phyloP scores from a whole-genome alignment of 2,797 vertebrate species.

The Hirundo rustica region DNA sequence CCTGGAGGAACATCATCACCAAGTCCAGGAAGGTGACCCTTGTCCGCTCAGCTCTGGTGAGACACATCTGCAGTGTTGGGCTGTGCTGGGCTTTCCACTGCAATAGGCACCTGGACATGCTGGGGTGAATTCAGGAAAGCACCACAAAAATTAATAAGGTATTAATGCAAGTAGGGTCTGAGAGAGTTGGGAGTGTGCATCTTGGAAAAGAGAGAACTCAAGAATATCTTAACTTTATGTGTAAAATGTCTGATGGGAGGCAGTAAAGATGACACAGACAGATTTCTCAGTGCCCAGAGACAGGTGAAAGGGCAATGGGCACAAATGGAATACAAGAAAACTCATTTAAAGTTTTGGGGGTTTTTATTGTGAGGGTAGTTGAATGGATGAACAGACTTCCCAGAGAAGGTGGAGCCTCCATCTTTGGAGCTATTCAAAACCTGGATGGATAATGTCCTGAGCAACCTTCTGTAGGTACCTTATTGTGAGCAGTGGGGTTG shows the following conservation, averaged over 20 bases:
- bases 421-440: not conserved
- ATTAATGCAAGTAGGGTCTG: not conserved
- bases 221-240: not conserved
- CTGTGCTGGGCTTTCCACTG: not conserved
- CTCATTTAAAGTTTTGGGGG: fast-evolving
- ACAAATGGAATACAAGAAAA: not conserved
- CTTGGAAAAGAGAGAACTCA: not conserved
- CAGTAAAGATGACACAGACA: not conserved
- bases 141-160: not conserved
- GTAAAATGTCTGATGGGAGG: not conserved
- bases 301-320: not conserved
- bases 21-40: not conserved
- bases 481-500: not conserved
- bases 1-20: fast-evolving
- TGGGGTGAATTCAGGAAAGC: not conserved
- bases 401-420: not conserved
- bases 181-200: not conserved
- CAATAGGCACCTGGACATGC: fast-evolving
- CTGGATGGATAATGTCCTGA: not conserved
- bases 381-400: not conserved
- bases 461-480: not conserved
- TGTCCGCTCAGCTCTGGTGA: not conserved
- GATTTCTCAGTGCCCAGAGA: not conserved
- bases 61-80: not conserved
- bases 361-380: not conserved